Base-by-base conservation (phyloP, 2,113 vertebrate species). In the Gallinago jamesoni region DNA sequence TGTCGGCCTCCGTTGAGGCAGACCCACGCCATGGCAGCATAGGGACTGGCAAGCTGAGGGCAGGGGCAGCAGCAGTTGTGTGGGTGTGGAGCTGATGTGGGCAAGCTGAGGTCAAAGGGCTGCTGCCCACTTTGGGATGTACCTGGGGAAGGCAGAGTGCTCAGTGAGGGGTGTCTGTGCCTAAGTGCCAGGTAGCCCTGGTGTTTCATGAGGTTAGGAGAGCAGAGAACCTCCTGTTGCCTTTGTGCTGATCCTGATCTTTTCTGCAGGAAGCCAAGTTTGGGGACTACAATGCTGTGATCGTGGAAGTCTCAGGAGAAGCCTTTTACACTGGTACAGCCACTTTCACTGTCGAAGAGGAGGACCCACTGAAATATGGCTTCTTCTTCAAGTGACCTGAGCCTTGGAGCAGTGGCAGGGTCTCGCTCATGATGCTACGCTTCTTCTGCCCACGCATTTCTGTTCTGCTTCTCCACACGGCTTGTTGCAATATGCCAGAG, bases 281-380 rank as follows among this genome's bases (percentile, higher is more conserved):
- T 91, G 99, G 99, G 33, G 97, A 98, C 56, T 98, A 99, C 91
- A 98, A 96, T 0, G 99, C 99, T 2, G 98, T 99, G 8, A 86
- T 99, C 11, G 99, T 99, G 90, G 99, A 99, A 97, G 99, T 99
- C 5, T 98, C 98, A 0, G 99, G 99, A 92, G 98, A 98, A 97
- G 99, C 99, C 10, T 98, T 99, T 96, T 99, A 99, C 95, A 99
- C 98, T 0, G 99, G 99, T 7, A 97, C 98, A 28, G 98, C 99
- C 43, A 98, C 93, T 84, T 99, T 99, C 53, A 98, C 98, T 23
- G 94, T 99, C 1, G 99, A 99, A 97, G 97, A 97, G 1, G 97
- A 98, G 0, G 99, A 99, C 96, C 64, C 97, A 0, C 97, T 99
- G 92, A 98, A 95, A 55, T 79, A 98, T 0, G 99, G 99, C 9